These are phyloP conservation scores for Zingel zingel DNA, from an alignment of 2,113 vertebrate genomes.

Conservation along the genomic window DNA sequence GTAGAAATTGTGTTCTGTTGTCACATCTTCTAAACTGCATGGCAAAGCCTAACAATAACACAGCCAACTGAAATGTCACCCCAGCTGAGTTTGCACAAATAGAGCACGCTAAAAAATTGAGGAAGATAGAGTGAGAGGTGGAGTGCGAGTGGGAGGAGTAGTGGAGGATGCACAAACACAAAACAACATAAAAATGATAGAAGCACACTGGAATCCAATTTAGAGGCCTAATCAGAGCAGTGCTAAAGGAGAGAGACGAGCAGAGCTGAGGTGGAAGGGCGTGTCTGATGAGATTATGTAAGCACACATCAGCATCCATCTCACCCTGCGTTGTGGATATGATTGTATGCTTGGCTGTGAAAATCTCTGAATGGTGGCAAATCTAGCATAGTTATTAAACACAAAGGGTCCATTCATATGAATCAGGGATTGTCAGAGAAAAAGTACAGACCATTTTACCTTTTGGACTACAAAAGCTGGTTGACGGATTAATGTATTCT, in stretches of 20 bases:
- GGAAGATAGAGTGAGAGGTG: constrained; percentile 42
- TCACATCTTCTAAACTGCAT: constrained; percentile 49
- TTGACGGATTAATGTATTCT: background rate
- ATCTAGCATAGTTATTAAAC: constrained; percentile 55
- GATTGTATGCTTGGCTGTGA: constrained; percentile 38
- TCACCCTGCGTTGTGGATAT: constrained; percentile 39
- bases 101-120: constrained; percentile 48
- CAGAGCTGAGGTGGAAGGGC: constrained; percentile 67
- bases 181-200: constrained; percentile 61
- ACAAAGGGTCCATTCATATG: constrained; percentile 48
- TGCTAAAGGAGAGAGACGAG: constrained; percentile 51
- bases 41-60: constrained; percentile 13
- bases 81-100: constrained; percentile 30
- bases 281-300: constrained; percentile 69
- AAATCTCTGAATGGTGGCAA: constrained; percentile 47
- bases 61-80: constrained; percentile 39
- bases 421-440: constrained; percentile 45
- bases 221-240: constrained; percentile 61
- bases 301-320: constrained; percentile 58
- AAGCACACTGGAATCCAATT: constrained; percentile 68
- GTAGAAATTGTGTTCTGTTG: constrained; percentile 28
- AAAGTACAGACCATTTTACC: constrained; percentile 1
- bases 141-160: background rate
- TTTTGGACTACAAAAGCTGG: constrained; percentile 18
- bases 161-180: constrained; percentile 50